These are phyloP conservation scores for Drosophila eohydei DNA, from an alignment of 2,888 invertebrate genomes.

Conservation along the genomic window DNA sequence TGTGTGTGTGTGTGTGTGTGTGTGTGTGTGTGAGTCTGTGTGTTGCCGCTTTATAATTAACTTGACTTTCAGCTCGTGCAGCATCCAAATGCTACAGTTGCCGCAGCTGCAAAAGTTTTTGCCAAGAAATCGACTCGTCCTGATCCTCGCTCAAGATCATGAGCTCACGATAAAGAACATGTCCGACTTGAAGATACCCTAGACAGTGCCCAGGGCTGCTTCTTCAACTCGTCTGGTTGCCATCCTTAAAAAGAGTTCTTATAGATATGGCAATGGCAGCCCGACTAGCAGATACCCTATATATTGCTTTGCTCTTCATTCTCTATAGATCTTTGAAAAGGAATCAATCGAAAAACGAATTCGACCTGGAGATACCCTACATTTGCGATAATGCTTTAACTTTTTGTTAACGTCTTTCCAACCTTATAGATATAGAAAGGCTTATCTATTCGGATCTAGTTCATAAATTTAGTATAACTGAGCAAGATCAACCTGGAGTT, in stretches of 20 bases:
- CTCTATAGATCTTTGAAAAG: neutral
- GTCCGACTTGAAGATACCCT: neutral
- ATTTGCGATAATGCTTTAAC: too few species aligned
- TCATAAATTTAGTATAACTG: too few species aligned
- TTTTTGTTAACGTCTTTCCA: neutral
- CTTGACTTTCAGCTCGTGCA: constrained; percentile 43
- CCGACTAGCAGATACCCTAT: neutral
- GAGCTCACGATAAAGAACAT: neutral
- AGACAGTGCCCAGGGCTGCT: neutral
- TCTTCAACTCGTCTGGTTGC: neutral
- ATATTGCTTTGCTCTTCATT: neutral
- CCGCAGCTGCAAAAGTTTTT: constrained; percentile 37
- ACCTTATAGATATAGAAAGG: neutral
- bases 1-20: neutral
- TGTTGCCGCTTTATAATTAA: constrained; percentile 57
- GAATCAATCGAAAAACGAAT: neutral
- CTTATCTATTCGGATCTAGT: too few species aligned
- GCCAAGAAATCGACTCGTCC: neutral
- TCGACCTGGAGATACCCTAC: neutral
- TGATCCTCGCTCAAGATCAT: neutral
- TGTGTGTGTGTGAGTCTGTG: constrained; percentile 4
- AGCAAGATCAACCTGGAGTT: too few species aligned
- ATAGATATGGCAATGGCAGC: neutral
- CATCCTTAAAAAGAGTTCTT: neutral
- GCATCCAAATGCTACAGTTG: constrained; percentile 42